Percentiles rank a stretch among this genome's conserved stretches.
Conservation (phyloP, 2,797 vertebrate species). For the Denticeps clupeoides region DNA sequence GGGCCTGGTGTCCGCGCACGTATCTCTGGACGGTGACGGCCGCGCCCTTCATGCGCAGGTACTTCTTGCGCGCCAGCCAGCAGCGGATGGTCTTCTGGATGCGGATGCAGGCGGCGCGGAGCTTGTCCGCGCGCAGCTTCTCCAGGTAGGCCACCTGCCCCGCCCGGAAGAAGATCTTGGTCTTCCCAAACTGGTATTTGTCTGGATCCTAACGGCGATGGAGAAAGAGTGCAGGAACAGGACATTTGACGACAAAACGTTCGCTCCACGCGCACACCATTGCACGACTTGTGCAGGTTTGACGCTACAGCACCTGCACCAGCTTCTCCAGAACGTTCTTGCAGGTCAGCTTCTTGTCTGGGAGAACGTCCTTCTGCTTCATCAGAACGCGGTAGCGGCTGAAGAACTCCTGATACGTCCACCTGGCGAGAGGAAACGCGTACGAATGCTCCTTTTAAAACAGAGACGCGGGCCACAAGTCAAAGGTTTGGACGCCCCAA, state of each 20-base stretch:
- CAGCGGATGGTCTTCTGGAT: slow-evolving; percentile 97
- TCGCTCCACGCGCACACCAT: background rate
- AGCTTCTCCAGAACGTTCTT: slow-evolving; percentile 90
- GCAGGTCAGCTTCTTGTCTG: slow-evolving; percentile 87
- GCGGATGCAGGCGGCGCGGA: slow-evolving; percentile 86
- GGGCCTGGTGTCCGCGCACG: slow-evolving; percentile 87
- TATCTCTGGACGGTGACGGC: slow-evolving; percentile 86
- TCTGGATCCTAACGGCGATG: slow-evolving; percentile 73
- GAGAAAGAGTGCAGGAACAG: background rate
- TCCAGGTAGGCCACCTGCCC: slow-evolving; percentile 97
- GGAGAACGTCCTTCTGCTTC: slow-evolving; percentile 90
- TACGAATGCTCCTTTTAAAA: too few species aligned
- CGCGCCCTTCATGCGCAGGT: slow-evolving; percentile 74
- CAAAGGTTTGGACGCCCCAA: too few species aligned
- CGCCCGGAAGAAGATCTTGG: slow-evolving; percentile 98
- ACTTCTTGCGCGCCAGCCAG: slow-evolving; percentile 92
- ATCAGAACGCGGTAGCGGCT: slow-evolving; percentile 94
- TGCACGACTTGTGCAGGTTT: background rate
- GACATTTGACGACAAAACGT: background rate
- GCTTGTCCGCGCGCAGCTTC: slow-evolving; percentile 90
- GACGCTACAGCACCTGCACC: slow-evolving; percentile 66
- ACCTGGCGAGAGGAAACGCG: slow-evolving; percentile 58
- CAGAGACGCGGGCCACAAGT: too few species aligned
- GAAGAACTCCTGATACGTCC: slow-evolving; percentile 99
- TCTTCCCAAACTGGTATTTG: slow-evolving; percentile 99